Conservation (phyloP, 2,888 invertebrate genomes). For the Aphrophora alni region DNA sequence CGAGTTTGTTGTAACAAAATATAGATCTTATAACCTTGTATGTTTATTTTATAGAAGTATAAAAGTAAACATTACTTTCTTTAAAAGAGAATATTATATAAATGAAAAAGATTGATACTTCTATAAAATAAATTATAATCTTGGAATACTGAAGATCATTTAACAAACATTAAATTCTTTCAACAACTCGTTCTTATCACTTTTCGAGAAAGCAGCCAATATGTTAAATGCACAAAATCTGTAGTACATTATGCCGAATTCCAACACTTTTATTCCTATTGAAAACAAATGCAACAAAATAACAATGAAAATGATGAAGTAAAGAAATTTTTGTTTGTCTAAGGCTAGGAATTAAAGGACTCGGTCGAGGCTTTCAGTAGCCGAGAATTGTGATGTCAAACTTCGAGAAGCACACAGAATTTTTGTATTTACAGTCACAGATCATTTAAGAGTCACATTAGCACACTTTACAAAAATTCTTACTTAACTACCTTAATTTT, state of each 20-base stretch:
- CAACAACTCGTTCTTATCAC: background rate
- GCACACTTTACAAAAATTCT: conserved; percentile 35
- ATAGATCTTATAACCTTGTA: no score
- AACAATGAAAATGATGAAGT: no score
- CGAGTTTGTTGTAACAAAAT: background rate
- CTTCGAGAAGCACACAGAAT: background rate
- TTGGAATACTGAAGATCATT: no score
- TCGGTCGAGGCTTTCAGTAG: background rate
- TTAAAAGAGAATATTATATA: background rate
- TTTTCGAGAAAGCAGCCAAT: background rate
- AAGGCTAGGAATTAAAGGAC: background rate
- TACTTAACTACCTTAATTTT: background rate
- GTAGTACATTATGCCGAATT: no score
- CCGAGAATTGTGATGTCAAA: background rate
- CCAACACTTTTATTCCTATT: background rate
- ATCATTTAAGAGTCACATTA: conserved; percentile 14
- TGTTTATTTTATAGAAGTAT: background rate
- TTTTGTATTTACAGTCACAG: conserved; percentile 28
- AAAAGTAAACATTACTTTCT: background rate
- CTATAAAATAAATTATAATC: background rate
- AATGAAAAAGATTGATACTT: background rate
- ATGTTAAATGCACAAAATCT: background rate
- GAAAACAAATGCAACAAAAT: background rate
- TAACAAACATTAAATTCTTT: background rate
- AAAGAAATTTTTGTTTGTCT: background rate